Evolutionary conservation across 2,113 vertebrate genomes (phyloP).

Genomic region (Dipodomys ordii): DNA sequence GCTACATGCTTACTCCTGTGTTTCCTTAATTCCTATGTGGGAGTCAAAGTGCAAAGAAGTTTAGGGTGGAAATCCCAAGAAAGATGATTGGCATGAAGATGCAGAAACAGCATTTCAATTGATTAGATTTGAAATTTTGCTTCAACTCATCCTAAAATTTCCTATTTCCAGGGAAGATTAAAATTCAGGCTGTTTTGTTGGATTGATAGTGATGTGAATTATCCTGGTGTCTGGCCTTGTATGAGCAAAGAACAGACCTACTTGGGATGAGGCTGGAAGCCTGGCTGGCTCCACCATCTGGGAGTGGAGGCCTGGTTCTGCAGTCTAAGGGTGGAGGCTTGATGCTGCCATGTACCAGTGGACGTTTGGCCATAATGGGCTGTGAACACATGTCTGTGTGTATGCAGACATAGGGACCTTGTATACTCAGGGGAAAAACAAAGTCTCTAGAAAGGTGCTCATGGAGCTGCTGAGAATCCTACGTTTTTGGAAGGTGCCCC

Average conservation of each 20-base stretch:
- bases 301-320: too few relatives aligned
- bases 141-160: background rate
- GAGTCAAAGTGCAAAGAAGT: background rate
- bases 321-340: too few relatives aligned
- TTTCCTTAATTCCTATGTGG: background rate
- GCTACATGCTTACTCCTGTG: too few relatives aligned
- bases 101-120: background rate
- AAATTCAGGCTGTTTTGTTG: background rate
- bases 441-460: background rate
- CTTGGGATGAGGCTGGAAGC: too few relatives aligned
- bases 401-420: too few relatives aligned
- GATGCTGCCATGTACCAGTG: too few relatives aligned
- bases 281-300: too few relatives aligned
- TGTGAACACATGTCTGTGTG: background rate
- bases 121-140: constrained; percentile 30
- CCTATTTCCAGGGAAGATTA: constrained; percentile 1
- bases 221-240: background rate
- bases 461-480: background rate
- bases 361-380: too few relatives aligned
- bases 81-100: background rate
- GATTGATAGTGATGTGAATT: background rate
- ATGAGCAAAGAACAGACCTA: too few relatives aligned
- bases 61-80: background rate
- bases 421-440: too few relatives aligned
- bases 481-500: background rate